A percentile compares a stretch with the other conserved stretches of the same genome.
phyloP scores from a whole-genome alignment of 2,113 vertebrate genomes.

The Isichthys henryi region DNA sequence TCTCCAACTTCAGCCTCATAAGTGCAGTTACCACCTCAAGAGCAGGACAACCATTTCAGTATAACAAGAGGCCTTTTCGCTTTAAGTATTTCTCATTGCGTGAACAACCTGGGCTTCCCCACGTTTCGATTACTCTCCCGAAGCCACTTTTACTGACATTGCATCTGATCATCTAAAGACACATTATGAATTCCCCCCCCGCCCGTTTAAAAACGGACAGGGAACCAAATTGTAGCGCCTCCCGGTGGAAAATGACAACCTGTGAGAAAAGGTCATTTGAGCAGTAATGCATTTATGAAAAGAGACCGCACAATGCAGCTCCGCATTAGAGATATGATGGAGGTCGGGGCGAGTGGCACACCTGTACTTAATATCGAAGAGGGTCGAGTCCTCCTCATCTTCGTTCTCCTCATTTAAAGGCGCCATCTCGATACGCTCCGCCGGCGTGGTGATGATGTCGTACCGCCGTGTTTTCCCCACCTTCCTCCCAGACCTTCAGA shows the following conservation, averaged over 20 bases:
- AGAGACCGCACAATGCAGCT: neutral
- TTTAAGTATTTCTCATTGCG: neutral
- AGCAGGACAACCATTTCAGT: neutral
- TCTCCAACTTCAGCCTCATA: neutral
- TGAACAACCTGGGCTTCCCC: neutral
- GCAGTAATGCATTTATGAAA: neutral
- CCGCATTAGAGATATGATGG: neutral
- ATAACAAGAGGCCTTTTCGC: neutral
- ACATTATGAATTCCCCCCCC: neutral
- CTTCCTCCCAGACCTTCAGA: constrained; percentile 61
- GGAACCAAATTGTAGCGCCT: neutral
- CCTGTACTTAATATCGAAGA: constrained; percentile 78
- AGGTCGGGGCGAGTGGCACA: constrained; percentile 25
- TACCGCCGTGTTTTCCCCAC: constrained; percentile 72
- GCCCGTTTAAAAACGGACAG: neutral
- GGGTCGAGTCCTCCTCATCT: constrained; percentile 67
- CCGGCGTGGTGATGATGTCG: constrained; percentile 73
- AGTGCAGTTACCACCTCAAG: neutral
- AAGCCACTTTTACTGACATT: neutral
- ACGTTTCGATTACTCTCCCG: neutral
- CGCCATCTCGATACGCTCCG: constrained; percentile 72
- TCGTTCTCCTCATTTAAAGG: constrained; percentile 66
- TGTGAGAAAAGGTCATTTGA: neutral
- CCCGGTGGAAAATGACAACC: neutral
- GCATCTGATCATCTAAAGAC: neutral